Evolutionary conservation across 2,888 invertebrate species (phyloP).

Genomic region (Pomacea canaliculata): DNA sequence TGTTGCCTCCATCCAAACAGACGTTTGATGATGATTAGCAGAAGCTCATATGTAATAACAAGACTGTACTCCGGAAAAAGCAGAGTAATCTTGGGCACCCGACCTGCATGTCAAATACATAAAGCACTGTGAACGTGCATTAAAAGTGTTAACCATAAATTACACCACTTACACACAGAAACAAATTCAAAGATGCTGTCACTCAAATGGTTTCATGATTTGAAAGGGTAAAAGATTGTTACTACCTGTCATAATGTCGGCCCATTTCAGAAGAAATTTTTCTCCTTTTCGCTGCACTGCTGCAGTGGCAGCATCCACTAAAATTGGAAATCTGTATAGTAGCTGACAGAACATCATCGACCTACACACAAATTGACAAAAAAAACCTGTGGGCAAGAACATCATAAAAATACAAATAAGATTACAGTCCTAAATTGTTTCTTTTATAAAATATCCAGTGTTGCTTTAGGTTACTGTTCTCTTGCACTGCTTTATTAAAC

Average conservation of each 20-base stretch:
- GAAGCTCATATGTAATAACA: conserved; percentile 53
- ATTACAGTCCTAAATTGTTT: too few species aligned
- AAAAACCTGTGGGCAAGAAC: too few species aligned
- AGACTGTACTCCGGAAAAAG: conserved; percentile 55
- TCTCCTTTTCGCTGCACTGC: conserved; percentile 58
- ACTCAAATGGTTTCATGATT: not conserved
- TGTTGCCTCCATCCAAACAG: conserved; percentile 26
- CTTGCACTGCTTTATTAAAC: too few species aligned
- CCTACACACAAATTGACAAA: conserved; percentile 32
- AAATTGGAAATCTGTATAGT: conserved; percentile 55
- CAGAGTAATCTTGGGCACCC: conserved; percentile 56
- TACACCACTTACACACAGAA: too few species aligned
- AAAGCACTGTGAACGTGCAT: not conserved
- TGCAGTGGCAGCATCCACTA: conserved; percentile 60
- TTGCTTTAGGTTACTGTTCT: too few species aligned
- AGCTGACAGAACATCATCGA: conserved; percentile 56
- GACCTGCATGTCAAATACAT: conserved; percentile 38
- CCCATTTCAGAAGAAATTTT: conserved; percentile 56
- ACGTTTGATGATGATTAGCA: conserved; percentile 43
- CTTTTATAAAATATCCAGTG: too few species aligned
- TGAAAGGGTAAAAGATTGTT: not conserved
- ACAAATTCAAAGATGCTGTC: too few species aligned
- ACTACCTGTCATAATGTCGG: conserved; percentile 63
- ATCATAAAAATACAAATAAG: too few species aligned
- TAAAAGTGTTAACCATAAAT: too few species aligned